Base-by-base conservation (phyloP, 1,140 invertebrate species). In the Drosophila dunni region DNA sequence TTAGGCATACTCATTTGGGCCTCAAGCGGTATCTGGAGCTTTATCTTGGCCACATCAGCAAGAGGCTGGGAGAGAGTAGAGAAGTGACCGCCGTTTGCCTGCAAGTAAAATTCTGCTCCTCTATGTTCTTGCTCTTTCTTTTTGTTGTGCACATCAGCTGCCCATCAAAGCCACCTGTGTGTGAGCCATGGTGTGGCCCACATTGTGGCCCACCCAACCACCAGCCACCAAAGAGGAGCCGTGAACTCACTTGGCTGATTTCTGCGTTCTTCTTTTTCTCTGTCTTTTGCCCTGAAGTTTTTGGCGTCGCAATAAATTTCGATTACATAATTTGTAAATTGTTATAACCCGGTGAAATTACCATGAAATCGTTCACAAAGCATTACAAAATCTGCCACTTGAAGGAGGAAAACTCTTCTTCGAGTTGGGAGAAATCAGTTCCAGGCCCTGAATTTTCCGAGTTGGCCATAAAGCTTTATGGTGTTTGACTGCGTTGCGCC, bases 301-400 rank as follows among this genome's bases (percentile, higher is more conserved):
- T 53, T 34, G 40, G 20, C 20, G 20, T 53, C 29, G 50, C 76
- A 86, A 86, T 86, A 86, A 86, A 86, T 86, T 86, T 83, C 83
- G 83, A 86, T 86, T 88, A 74, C 83, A 86, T 86, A 86, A 86
- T 86, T 86, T 86, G 83, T 74, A 86, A 86, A 86, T 86, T 86
- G 83, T 86, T 86, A 86, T 86, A 86, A 86, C 83, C 83, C 83
- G 72, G 68, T 78, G 73, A 82, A 86, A 88, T 86, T 88, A 86
- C 83, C 83, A 88, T 86, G 83, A 86, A 86, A 86, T 86, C 83
- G 82, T 74, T 88, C 60, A 85, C 82, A 82, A 79, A 58, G 76
- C 83, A 88, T 86, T 88, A 74, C 78, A 65, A 88, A 74, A 86
- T 88, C 83, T 86, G 83, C 75, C 83, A 88, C 79, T 88, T 86